A percentile compares a stretch with the other conserved stretches of the same genome.
phyloP scores from a whole-genome alignment of 2,888 invertebrate genomes.

The Hirtodrosophila cameraria region DNA sequence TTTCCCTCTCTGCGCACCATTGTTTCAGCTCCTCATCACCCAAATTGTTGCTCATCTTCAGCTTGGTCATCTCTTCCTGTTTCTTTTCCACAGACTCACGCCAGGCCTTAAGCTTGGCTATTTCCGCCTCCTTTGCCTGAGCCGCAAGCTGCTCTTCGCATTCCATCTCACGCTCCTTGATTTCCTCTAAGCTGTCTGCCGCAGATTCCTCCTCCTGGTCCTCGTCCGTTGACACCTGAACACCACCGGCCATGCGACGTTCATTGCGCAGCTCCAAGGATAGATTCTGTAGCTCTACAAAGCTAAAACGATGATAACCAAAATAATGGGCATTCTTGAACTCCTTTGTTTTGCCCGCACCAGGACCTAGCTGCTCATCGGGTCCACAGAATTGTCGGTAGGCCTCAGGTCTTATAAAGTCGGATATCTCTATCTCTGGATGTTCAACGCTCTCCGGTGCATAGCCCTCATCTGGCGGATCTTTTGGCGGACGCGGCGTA shows the following conservation, averaged over 20 bases:
- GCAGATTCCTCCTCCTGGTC: conserved; percentile 27
- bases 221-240: conserved; percentile 20
- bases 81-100: conserved; percentile 8
- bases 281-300: conserved; percentile 60
- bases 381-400: conserved; percentile 66
- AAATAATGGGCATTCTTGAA: conserved; percentile 81
- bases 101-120: conserved; percentile 15
- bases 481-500: conserved; percentile 76
- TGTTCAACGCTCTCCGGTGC: conserved; percentile 63
- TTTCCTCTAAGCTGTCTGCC: conserved; percentile 19
- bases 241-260: conserved; percentile 22
- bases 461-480: conserved; percentile 76
- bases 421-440: conserved; percentile 50
- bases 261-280: conserved; percentile 61
- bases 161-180: conserved; percentile 43
- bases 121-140: conserved; percentile 36
- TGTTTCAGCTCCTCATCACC: background rate
- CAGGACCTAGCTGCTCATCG: conserved; percentile 74
- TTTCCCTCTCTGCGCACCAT: conserved; percentile 1
- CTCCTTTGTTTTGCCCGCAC: conserved; percentile 56
- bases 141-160: conserved; percentile 31
- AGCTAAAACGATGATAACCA: conserved; percentile 80
- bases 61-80: conserved; percentile 3
- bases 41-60: background rate
- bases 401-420: conserved; percentile 60